phyloP scores from a whole-genome alignment of 2,797 vertebrate species.

The Presbytis comata region DNA sequence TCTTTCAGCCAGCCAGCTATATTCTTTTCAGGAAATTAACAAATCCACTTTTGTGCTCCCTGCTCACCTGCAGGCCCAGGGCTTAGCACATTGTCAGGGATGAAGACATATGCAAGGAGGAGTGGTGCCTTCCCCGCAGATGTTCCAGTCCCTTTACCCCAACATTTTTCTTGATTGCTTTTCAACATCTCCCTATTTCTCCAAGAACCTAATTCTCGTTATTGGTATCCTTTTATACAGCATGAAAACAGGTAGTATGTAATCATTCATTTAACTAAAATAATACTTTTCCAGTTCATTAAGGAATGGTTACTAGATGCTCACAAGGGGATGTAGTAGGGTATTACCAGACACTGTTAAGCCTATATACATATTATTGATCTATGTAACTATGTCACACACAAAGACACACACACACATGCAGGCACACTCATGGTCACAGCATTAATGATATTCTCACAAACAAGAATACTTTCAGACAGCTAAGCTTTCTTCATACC shows the following conservation, averaged over 20 bases:
- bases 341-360: background rate
- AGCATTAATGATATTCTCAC: background rate
- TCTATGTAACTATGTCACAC: background rate
- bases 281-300: background rate
- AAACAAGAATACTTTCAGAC: background rate
- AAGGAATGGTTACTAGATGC: background rate
- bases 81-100: background rate
- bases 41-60: background rate
- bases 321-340: background rate
- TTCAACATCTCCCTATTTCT: background rate
- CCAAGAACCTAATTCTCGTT: background rate
- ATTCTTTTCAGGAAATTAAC: background rate
- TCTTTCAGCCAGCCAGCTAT: background rate
- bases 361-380: background rate
- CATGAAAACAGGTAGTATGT: background rate
- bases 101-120: background rate
- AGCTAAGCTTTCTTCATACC: background rate
- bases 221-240: background rate
- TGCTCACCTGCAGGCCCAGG: background rate
- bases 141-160: accelerated
- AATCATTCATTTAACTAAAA: background rate
- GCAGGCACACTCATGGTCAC: background rate
- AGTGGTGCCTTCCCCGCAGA: background rate
- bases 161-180: background rate
- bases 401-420: background rate